Conservation (phyloP, 2,797 vertebrate genomes). For the Orientallactaga sibirica region DNA sequence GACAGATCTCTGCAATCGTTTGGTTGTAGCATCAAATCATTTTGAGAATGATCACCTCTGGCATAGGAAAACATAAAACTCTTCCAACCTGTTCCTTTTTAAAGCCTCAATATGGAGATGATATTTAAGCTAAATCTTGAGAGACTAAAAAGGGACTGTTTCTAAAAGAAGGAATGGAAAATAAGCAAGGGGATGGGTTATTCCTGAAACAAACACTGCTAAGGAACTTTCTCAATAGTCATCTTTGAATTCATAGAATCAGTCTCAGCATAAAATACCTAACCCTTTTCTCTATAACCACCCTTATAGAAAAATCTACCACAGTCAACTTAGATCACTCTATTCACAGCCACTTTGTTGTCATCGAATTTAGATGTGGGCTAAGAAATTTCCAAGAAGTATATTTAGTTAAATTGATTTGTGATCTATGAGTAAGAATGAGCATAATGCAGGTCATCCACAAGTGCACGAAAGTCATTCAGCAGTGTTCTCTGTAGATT, state of each 20-base stretch:
- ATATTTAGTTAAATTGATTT: background rate
- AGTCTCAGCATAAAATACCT: background rate
- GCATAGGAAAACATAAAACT: background rate
- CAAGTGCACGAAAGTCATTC: background rate
- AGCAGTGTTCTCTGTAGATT: background rate
- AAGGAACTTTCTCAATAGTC: background rate
- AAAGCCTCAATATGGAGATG: background rate
- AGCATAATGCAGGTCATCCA: background rate
- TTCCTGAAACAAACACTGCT: background rate
- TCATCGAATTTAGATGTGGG: background rate
- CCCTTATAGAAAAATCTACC: background rate
- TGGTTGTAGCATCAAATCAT: background rate
- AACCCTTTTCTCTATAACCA: background rate
- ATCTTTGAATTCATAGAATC: background rate
- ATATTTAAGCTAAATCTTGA: background rate
- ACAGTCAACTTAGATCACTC: background rate
- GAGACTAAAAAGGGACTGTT: too few species aligned
- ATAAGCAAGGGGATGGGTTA: background rate
- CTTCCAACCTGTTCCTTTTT: background rate
- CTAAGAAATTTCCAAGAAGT: background rate
- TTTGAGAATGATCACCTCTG: background rate
- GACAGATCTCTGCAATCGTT: background rate
- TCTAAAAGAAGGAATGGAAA: background rate
- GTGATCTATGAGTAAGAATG: background rate
- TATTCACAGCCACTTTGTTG: background rate